phyloP scores from a whole-genome alignment of 1,140 invertebrate genomes.

The Ostrea edulis region DNA sequence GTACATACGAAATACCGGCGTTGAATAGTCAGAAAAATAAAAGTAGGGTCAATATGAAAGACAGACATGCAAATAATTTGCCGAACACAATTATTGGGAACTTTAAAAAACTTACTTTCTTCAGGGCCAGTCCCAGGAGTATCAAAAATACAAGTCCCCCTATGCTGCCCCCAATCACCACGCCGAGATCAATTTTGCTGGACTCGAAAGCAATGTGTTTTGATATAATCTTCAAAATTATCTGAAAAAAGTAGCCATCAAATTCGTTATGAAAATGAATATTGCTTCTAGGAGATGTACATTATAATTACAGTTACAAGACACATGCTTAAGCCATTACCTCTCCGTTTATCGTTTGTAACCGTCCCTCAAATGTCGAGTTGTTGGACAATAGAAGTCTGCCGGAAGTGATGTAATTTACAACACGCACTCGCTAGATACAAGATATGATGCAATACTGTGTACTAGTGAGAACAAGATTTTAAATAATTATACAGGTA shows the following conservation, averaged over 20 bases:
- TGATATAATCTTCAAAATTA: neutral
- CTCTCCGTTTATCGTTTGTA: neutral
- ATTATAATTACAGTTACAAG: neutral
- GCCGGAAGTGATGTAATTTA: neutral
- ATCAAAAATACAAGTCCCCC: conserved; percentile 58
- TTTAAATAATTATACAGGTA: too few species aligned
- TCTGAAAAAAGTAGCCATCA: neutral
- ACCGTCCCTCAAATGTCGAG: neutral
- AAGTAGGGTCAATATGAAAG: too few species aligned
- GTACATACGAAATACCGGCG: too few species aligned
- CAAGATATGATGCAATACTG: too few species aligned
- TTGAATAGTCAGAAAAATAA: too few species aligned
- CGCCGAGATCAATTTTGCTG: conserved; percentile 53
- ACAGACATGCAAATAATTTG: too few species aligned
- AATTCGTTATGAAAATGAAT: neutral
- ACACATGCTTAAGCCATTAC: neutral
- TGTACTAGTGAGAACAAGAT: too few species aligned
- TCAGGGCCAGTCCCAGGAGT: conserved; percentile 54
- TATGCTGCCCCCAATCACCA: conserved; percentile 61
- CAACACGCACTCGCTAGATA: neutral
- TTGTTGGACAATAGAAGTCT: neutral
- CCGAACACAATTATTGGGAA: neutral
- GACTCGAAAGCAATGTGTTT: neutral
- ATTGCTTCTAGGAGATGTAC: neutral
- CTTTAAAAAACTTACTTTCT: conserved; percentile 54